Base-by-base conservation (phyloP, 2,888 invertebrate species). In the Podabrus alpinus region DNA sequence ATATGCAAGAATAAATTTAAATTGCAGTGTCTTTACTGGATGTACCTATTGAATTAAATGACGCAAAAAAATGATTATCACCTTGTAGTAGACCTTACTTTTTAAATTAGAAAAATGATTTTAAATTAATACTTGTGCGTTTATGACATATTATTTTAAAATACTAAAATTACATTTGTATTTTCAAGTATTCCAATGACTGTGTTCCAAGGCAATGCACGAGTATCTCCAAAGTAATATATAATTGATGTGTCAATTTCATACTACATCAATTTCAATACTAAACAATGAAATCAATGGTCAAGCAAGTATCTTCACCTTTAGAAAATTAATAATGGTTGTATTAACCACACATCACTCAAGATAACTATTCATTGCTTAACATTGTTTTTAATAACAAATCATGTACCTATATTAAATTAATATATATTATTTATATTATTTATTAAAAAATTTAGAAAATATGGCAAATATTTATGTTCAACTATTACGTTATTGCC, bases 31-130 rank as follows among this genome's bases (percentile, higher is more conserved):
- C 29, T 11, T 29, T 29, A 4, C 13, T 29, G 1, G 29, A 13
- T 29, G 13, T 29, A n/a, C n/a, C n/a, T n/a, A 29, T 19, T 64
- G 21, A 64, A 21, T 61, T 61, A 45, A 45, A 45, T 45, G 16
- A 19, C 17, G 16, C 61, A 61, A 16, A 64, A 19, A 64, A n/a
- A 64, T 19, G 19, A 64, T 64, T 64, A 64, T 64, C 21, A 19
- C 62, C 62, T 64, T 64, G 62, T n/a, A n/a, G 62, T 16, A 64
- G 62, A 64, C 62, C 62, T 64, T 64, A 45, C 62, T 19, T 64
- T 64, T 64, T n/a, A 16, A 64, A 64, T 64, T 17, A n/a, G 16
- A 64, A 64, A 64, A 61, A 17, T 64, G 21, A 4, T 64, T 64
- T 64, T 64, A 21, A 64, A 19, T 64, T 64, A 64, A 21, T 16